Percentiles rank a stretch among this genome's conserved stretches.
Conservation (phyloP, 2,113 vertebrate species). For the Antigone vipio region DNA sequence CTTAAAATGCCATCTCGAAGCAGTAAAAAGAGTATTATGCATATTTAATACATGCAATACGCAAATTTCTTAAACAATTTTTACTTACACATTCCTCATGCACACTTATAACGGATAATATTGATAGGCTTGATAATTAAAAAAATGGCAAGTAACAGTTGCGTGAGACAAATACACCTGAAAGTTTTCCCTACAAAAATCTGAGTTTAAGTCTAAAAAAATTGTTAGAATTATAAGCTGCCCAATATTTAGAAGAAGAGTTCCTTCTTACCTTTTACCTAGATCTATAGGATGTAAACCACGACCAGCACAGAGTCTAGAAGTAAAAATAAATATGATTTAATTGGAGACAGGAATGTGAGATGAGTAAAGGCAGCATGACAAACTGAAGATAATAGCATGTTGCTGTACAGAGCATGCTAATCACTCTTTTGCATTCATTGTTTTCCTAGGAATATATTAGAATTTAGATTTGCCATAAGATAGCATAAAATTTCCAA, state of each 20-base stretch:
- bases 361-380: background rate
- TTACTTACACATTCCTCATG: background rate
- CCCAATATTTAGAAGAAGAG: background rate
- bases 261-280: background rate
- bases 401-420: background rate
- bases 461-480: background rate
- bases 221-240: background rate
- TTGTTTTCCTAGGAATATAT: background rate
- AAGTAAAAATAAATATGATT: background rate
- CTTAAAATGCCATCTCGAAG: background rate
- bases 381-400: background rate
- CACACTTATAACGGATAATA: background rate
- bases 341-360: background rate
- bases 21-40: background rate
- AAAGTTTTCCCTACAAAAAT: background rate
- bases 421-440: background rate
- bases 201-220: background rate
- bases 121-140: background rate
- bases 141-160: background rate
- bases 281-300: background rate
- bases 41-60: background rate
- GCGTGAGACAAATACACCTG: background rate
- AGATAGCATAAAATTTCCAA: background rate
- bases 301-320: background rate
- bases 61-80: background rate